These are phyloP conservation scores for Apis florea DNA, from an alignment of 1,140 invertebrate genomes.

Conservation along the genomic window DNA sequence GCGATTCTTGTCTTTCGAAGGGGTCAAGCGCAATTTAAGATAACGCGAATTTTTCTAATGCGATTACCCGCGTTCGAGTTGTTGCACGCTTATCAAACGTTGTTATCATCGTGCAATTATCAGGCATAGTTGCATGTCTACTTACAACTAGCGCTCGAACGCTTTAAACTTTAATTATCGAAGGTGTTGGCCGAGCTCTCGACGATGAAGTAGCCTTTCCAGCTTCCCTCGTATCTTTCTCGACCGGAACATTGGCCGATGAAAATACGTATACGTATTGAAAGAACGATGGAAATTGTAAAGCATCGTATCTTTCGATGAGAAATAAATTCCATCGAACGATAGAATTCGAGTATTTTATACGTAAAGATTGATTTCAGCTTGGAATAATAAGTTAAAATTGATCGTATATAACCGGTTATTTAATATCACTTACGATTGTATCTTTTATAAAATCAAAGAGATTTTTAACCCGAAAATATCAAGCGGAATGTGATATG, in stretches of 20 bases:
- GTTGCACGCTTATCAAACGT: conserved; percentile 23
- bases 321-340: too few species aligned
- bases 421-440: too few species aligned
- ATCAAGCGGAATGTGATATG: too few species aligned
- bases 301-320: background rate
- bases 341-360: too few species aligned
- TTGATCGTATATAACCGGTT: too few species aligned
- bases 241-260: background rate
- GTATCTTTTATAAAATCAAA: too few species aligned
- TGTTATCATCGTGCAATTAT: conserved; percentile 37
- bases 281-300: background rate
- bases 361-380: too few species aligned
- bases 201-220: background rate
- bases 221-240: background rate
- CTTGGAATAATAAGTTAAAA: too few species aligned
- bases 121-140: conserved; percentile 22
- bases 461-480: too few species aligned
- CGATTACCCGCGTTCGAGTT: background rate
- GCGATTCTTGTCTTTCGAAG: conserved; percentile 11
- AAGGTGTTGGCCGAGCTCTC: background rate
- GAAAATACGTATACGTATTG: background rate
- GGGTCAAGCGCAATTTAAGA: conserved; percentile 23
- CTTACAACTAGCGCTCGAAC: conserved; percentile 1
- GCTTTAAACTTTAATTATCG: conserved; percentile 22
- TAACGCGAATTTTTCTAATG: conserved; percentile 18